Evolutionary conservation across 1,140 invertebrate species (phyloP).

Genomic region (Drosophila ficusphila): DNA sequence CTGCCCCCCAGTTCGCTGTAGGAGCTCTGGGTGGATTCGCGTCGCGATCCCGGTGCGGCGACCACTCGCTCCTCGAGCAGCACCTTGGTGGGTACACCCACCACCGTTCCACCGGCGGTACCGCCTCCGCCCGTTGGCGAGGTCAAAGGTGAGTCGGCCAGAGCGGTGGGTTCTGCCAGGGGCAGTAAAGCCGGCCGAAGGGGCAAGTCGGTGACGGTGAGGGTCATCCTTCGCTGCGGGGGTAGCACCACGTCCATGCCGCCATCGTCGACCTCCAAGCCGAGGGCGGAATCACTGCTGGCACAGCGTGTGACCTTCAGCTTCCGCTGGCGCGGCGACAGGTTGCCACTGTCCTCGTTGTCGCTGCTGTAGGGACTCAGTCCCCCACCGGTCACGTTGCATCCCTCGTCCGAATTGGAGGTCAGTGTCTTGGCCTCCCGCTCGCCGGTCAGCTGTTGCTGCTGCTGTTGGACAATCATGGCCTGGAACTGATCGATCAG

Average conservation of each 20-base stretch:
- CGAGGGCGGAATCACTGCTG: conserved; percentile 80
- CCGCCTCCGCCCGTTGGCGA: conserved; percentile 48
- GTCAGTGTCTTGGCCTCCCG: neutral
- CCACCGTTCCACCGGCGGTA: neutral
- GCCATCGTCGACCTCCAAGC: conserved; percentile 76
- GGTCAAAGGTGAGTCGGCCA: conserved; percentile 66
- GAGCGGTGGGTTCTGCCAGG: conserved; percentile 74
- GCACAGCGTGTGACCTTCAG: conserved; percentile 78
- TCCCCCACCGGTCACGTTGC: conserved; percentile 55
- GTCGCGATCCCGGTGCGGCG: conserved; percentile 60
- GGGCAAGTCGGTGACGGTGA: conserved; percentile 80
- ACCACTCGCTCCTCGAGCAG: conserved; percentile 79
- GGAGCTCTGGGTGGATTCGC: conserved; percentile 78
- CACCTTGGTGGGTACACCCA: conserved; percentile 75
- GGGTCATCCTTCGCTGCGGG: conserved; percentile 68
- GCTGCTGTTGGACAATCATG: conserved; percentile 66
- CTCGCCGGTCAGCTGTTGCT: conserved; percentile 5
- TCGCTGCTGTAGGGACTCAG: conserved; percentile 78
- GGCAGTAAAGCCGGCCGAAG: conserved; percentile 74
- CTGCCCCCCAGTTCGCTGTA: conserved; percentile 60
- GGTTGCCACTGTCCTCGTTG: conserved; percentile 53
- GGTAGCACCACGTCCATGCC: conserved; percentile 29
- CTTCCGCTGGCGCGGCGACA: conserved; percentile 25
- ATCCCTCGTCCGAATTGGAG: conserved; percentile 81
- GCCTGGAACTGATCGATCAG: conserved; percentile 63